Base-by-base conservation (phyloP, 1,140 invertebrate species). In the Andrena cerasifolii region DNA sequence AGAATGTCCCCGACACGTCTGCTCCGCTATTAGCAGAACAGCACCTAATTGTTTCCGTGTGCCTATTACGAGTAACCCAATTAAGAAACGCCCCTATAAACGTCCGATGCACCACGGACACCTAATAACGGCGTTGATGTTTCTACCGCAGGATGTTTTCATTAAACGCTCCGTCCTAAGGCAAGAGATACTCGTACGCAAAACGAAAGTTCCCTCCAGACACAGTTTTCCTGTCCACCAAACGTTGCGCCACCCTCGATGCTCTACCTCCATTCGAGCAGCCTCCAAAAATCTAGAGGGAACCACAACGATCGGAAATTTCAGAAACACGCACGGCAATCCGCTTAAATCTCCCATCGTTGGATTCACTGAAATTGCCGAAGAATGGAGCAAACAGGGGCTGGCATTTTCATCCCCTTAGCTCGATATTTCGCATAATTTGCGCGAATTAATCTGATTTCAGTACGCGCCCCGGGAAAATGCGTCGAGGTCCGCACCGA, bases 11-110 rank as follows among this genome's bases (percentile, higher is more conserved):
- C 10, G 53, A 68, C 63, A 49, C 63, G 28, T 68, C 40, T 43
- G 21, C 47, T 7, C 63, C 3, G 53, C 63, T 75, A 40, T 58
- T 68, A 47, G 18, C 47, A 47, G 63, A 54, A 43, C 62, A 56
- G 21, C 40, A 58, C 28, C 73, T 58, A 75, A 75, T 75, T 68
- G 73, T 75, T 58, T 75, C 53, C 31, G 53, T 67, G 62, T 67
- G 40, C n/a, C 63, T 75, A 47, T 68, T 75, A 58, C 40, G 53
- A 68, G 53, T 36, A 68, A 75, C 43, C 63, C 40, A 75, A 75
- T 75, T 68, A 75, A 75, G 73, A 75, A 75, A 75, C 40, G 62
- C 16, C 16, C 21, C 40, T 54, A 58, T 67, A 58, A 68, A 75
- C 63, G 63, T 47, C 28, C 12, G 28, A 45, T 36, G 40, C 40